Base-by-base conservation (phyloP, 2,797 vertebrate genomes). In the Gila robusta region DNA sequence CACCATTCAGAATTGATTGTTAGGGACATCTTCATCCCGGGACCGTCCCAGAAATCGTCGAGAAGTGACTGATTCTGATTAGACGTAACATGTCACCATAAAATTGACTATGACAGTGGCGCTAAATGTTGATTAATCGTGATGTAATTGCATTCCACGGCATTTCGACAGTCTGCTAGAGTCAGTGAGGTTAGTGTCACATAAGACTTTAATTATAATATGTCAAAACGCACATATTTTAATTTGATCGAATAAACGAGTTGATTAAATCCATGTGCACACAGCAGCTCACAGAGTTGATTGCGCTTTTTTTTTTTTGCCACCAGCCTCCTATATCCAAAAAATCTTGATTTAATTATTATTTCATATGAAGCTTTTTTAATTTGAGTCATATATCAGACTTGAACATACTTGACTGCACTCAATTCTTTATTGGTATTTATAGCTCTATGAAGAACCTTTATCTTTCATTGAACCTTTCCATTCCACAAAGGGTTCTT, bases 191-290 rank as follows among this genome's bases (percentile, higher is more conserved):
- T 88, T 90, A 85, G 59, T 87, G 77, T 90, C 91, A 91, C 83
- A 88, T 79, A 86, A 71, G 47, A 89, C 87, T 67, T 87, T 87
- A 72, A 93, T 92, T 92, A 91, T 89, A 32, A 86, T 69, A 84
- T 83, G 86, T 28, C 23, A 92, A 79, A 49, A 84, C 59, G 79
- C 76, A 73, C 86, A 70, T 83, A 71, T 91, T 89, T 82, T 81
- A 86, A 66, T 79, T 14, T 85, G 87, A 86, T 81, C 88, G 91
- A 93, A 92, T 92, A 92, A 71, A 81, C 52, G 17, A 78, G 52
- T 66, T 83, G 73, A 89, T 89, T 47, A 86, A 79, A 84, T 39
- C 77, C 86, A 89, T 84, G 62, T 86, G 88, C 64, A 72, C 81
- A 81, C 39, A 67, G 41, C 76, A 74, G 83, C 49, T 32, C 49